phyloP scores from a whole-genome alignment of 2,797 vertebrate species.

The Anas bernieri region DNA sequence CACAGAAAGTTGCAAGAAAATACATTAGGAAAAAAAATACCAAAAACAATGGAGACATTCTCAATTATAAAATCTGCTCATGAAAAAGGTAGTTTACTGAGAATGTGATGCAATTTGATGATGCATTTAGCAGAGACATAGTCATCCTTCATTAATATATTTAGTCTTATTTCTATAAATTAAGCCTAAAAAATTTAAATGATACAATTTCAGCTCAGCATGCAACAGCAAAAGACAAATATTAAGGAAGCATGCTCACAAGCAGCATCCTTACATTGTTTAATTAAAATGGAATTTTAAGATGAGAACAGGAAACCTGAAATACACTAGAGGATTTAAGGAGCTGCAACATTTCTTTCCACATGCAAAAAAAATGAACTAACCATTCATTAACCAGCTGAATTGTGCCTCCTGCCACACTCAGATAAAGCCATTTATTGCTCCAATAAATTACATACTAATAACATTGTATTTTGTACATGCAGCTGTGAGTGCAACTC shows the following conservation, averaged over 20 bases:
- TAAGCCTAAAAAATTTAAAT: background rate
- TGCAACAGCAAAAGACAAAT: background rate
- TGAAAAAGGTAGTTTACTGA: background rate
- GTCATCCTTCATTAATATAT: background rate
- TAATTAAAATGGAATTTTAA: background rate
- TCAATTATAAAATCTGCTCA: background rate
- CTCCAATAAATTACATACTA: background rate
- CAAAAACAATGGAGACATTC: background rate
- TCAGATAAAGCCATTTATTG: background rate
- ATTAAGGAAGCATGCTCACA: background rate
- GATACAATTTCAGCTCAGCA: background rate
- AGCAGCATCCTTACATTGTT: background rate
- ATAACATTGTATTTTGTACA: background rate
- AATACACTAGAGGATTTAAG: background rate
- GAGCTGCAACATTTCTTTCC: background rate
- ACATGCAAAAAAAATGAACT: background rate
- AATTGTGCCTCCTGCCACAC: background rate
- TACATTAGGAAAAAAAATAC: background rate
- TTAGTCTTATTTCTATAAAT: background rate
- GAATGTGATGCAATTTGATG: background rate
- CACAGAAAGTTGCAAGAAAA: slow-evolving; percentile 57
- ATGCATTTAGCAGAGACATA: background rate
- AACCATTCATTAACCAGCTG: background rate
- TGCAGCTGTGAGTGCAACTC: background rate
- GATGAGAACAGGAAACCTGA: background rate